phyloP scores from a whole-genome alignment of 2,113 vertebrate genomes.

The Leptobrachium leishanense region DNA sequence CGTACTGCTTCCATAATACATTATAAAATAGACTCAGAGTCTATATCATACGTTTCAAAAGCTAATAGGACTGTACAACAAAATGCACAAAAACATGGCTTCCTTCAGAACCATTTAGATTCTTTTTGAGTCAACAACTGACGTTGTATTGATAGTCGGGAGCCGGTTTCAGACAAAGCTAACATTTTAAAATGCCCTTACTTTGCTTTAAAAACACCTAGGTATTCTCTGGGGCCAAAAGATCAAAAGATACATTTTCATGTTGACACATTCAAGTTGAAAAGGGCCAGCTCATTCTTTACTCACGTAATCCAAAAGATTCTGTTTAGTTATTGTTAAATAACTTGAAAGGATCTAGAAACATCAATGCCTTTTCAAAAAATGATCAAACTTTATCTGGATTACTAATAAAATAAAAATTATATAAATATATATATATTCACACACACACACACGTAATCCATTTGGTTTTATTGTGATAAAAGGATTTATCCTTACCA shows the following conservation, averaged over 20 bases:
- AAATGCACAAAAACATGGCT: constrained; percentile 3
- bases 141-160: constrained; percentile 5
- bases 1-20: too few species aligned
- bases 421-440: neutral
- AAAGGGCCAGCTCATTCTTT: constrained; percentile 26
- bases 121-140: neutral
- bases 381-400: too few species aligned
- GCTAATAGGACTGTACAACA: too few species aligned
- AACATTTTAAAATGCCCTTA: constrained; percentile 19
- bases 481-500: too few species aligned
- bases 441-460: neutral
- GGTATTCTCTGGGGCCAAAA: constrained; percentile 7
- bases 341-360: constrained; percentile 13
- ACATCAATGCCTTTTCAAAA: neutral
- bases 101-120: constrained; percentile 7
- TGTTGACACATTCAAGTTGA: constrained; percentile 36
- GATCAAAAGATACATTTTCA: constrained; percentile 35
- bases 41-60: too few species aligned
- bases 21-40: too few species aligned
- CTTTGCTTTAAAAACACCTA: constrained; percentile 33
- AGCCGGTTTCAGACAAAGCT: constrained; percentile 16
- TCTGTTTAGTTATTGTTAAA: constrained; percentile 17
- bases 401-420: neutral
- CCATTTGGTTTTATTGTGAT: too few species aligned
- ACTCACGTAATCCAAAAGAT: constrained; percentile 30